Percentiles rank a stretch among this genome's conserved stretches.
Evolutionary conservation across 1,140 invertebrate species (phyloP).

Genomic region (Brachionus paranguensis): DNA sequence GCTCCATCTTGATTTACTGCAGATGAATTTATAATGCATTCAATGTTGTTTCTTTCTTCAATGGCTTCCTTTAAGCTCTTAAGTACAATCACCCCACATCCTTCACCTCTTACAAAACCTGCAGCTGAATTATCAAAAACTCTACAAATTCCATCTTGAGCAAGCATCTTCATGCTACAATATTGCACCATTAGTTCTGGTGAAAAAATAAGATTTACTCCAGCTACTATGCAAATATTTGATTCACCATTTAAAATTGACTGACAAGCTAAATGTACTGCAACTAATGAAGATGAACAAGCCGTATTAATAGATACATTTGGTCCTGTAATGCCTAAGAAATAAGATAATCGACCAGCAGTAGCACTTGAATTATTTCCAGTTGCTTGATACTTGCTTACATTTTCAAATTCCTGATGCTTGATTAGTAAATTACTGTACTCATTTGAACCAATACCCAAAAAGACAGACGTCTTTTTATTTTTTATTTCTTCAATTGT

Average conservation of each 20-base stretch:
- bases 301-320: background rate
- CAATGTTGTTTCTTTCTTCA: background rate
- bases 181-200: background rate
- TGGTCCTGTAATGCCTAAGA: background rate
- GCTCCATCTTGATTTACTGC: background rate
- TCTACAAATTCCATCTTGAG: background rate
- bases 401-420: background rate
- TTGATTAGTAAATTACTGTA: background rate
- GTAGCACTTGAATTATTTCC: background rate
- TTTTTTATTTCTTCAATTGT: background rate
- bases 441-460: background rate
- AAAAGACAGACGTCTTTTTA: background rate
- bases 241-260: background rate
- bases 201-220: background rate
- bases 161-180: background rate
- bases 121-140: background rate
- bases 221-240: background rate
- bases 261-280: background rate
- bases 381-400: background rate
- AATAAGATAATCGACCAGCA: background rate
- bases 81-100: background rate
- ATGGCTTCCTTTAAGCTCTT: background rate
- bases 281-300: background rate
- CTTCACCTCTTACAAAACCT: constrained; percentile 1
- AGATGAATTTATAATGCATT: background rate